phyloP scores from a whole-genome alignment of 2,888 invertebrate genomes.

The Horisme vitalbata region DNA sequence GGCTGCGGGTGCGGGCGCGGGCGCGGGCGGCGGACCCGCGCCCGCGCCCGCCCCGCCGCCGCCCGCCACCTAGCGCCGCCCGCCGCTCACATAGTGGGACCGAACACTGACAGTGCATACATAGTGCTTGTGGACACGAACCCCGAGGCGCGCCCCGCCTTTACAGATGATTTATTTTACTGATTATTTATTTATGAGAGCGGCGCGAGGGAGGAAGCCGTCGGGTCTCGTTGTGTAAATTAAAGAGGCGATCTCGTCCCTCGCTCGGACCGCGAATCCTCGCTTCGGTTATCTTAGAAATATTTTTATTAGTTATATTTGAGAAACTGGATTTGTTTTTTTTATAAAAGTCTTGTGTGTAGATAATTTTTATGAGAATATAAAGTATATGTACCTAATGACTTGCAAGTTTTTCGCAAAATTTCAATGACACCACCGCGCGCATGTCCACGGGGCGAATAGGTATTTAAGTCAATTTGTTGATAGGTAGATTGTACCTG shows the following conservation, averaged over 20 bases:
- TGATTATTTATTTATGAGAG: constrained; percentile 51
- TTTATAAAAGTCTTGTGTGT: constrained; percentile 79
- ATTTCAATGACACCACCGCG: constrained; percentile 23
- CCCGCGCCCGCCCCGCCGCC: constrained; percentile 40
- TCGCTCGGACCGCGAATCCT: constrained; percentile 30
- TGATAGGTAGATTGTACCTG: constrained; percentile 21
- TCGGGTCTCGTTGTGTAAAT: constrained; percentile 39
- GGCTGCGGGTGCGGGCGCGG: constrained; percentile 73
- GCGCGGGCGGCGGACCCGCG: constrained; percentile 53
- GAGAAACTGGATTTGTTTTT: constrained; percentile 70
- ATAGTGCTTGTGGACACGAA: constrained; percentile 26
- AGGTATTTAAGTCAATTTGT: constrained; percentile 24
- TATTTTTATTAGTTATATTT: constrained; percentile 69
- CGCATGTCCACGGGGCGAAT: constrained; percentile 13
- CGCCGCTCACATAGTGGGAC: constrained; percentile 20
- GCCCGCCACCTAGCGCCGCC: constrained; percentile 48
- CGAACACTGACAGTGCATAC: constrained; percentile 25
- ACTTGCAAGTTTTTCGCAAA: constrained; percentile 60
- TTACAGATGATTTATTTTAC: constrained; percentile 32
- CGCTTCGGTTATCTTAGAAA: constrained; percentile 42
- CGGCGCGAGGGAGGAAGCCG: constrained; percentile 29
- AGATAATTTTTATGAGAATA: constrained; percentile 81
- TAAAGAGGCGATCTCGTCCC: constrained; percentile 35
- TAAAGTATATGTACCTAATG: constrained; percentile 78
- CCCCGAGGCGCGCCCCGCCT: constrained; percentile 14